These are phyloP conservation scores for Otolemur garnettii DNA, from an alignment of 2,113 vertebrate species.

Conservation along the genomic window DNA sequence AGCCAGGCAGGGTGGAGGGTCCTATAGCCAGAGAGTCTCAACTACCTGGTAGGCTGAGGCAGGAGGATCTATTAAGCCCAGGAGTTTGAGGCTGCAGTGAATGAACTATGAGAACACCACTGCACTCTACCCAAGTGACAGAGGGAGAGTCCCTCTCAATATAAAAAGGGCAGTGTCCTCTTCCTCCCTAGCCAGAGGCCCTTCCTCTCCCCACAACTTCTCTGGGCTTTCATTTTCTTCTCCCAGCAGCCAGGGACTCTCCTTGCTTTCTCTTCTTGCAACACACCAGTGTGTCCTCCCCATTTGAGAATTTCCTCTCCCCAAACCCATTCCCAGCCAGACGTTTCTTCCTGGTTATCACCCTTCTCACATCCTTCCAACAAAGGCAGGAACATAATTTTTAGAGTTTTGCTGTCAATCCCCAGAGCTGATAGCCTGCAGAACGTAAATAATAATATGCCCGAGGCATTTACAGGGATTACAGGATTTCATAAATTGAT, in stretches of 20 bases:
- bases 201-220: background rate
- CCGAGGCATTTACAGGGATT: background rate
- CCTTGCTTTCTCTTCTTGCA: background rate
- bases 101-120: no score
- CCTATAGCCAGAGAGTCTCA: no score
- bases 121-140: no score
- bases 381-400: background rate
- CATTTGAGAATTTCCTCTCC: background rate
- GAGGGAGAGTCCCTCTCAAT: no score
- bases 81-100: no score
- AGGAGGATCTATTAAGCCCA: no score
- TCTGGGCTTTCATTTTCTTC: background rate
- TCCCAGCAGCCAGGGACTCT: background rate
- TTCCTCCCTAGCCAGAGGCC: background rate
- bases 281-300: rapidly evolving
- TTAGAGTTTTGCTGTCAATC: background rate
- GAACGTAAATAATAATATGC: background rate
- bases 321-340: background rate
- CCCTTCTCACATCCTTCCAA: background rate
- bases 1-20: no score
- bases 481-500: background rate
- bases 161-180: no score
- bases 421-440: no score
- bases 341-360: background rate
- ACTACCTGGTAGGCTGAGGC: no score